Evolutionary conservation across 2,888 invertebrate species (phyloP), one percentile per base, ranked within the genome.

Genomic region (Neuroscelio doddi): DNA sequence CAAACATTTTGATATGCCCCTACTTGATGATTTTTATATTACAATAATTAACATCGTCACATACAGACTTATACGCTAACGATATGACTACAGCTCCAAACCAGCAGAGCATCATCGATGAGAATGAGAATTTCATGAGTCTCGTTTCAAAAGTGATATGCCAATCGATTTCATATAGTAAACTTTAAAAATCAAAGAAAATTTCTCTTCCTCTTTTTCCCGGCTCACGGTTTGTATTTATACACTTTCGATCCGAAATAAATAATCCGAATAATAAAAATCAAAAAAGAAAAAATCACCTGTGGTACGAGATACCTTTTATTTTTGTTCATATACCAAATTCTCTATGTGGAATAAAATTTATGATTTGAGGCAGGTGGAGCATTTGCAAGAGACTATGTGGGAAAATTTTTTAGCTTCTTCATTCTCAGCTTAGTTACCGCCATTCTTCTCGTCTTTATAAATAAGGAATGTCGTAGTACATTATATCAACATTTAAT

Each of bases 41-140:
- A 82, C 81, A 81, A 80, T 82, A 82, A 81, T 81, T 81, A 82
- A 81, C 81, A 81, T 80, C 78, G 77, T 80, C 80, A 81, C 80
- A 81, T 80, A 81, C 80, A 80, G 78, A 76, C 80, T 82, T 81
- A 81, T 72, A 76, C 79, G 77, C 81, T 81, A 82, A 81, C 80
- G 81, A 82, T 81, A 81, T 81, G 81, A 81, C 80, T 81, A 82
- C 77, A 76, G 81, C 81, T 81, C 81, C 80, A 82, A 80, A 79
- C 81, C 81, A 82, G 81, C 81, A 81, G 81, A 81, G 81, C 81
- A 70, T 80, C 74, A 79, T 80, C 76, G 75, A 80, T 80, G 78
- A 78, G 72, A 78, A 80, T 78, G 76, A 77, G 68, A 80, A 77
- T 77, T 73, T 67, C 63, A 71, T 68, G 57, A 74, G 69, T 73